Conservation (phyloP, 2,888 invertebrate genomes). For the Drosophila maculinotata region DNA sequence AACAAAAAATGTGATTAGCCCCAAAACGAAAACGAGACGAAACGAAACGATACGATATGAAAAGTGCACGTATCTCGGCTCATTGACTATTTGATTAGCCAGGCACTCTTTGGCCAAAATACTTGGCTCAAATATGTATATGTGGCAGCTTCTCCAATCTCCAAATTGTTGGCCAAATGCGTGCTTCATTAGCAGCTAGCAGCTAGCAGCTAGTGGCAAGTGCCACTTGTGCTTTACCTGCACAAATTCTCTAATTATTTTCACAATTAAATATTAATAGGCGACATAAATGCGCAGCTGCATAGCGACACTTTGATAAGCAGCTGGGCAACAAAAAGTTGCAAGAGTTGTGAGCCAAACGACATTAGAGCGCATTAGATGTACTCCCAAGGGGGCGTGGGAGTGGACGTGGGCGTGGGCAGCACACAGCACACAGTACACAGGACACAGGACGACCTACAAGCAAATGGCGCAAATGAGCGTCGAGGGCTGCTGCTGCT, state of each 20-base stretch:
- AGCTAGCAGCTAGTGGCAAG: slow-evolving; percentile 31
- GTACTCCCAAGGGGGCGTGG: slow-evolving; percentile 64
- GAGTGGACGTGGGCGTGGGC: neutral
- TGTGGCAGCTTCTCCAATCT: too few species aligned
- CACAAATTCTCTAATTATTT: slow-evolving; percentile 64
- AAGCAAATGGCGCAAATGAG: slow-evolving; percentile 64
- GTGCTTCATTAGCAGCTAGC: slow-evolving; percentile 49
- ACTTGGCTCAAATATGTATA: slow-evolving; percentile 19
- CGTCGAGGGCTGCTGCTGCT: slow-evolving; percentile 14
- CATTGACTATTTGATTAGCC: slow-evolving; percentile 67
- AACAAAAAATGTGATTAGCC: slow-evolving; percentile 72
- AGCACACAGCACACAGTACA: slow-evolving; percentile 1
- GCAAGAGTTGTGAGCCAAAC: slow-evolving; percentile 56
- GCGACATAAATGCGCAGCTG: slow-evolving; percentile 36
- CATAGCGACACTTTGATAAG: slow-evolving; percentile 68
- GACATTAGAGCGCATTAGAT: slow-evolving; percentile 82
- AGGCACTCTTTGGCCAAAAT: slow-evolving; percentile 15
- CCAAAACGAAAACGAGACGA: slow-evolving; percentile 36
- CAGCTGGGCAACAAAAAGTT: slow-evolving; percentile 15
- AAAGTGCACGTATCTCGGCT: slow-evolving; percentile 52
- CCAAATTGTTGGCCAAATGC: slow-evolving; percentile 24
- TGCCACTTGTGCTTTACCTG: slow-evolving; percentile 30
- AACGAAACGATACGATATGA: slow-evolving; percentile 38
- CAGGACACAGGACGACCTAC: slow-evolving; percentile 58
- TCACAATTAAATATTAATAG: slow-evolving; percentile 72